Conservation (phyloP, 2,113 vertebrate species). For the Otolemur garnettii region DNA sequence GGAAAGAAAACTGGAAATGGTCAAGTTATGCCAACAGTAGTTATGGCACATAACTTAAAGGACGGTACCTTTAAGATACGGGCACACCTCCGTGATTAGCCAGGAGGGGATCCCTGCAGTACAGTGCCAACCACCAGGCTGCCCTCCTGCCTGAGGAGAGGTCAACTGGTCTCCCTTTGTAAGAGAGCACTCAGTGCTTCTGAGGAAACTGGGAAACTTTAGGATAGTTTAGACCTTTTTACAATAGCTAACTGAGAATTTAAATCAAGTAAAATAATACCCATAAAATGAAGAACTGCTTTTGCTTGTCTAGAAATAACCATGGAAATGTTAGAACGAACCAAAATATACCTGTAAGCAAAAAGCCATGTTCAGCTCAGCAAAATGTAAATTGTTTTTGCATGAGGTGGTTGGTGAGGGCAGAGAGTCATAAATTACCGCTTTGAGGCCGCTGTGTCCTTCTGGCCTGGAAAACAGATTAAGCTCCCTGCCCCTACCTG, state of each 20-base stretch:
- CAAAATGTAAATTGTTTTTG: not conserved
- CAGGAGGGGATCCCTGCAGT: not conserved
- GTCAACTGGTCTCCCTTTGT: not conserved
- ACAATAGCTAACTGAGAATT: not conserved
- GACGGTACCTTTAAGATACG: accelerated
- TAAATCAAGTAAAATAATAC: not conserved
- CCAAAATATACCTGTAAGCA: not conserved
- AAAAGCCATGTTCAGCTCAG: not conserved
- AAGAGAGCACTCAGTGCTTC: not conserved
- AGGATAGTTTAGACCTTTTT: not conserved
- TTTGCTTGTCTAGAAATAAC: not conserved
- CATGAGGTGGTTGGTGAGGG: not conserved
- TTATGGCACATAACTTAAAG: too few species aligned
- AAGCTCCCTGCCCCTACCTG: too few species aligned
- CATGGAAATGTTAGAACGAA: not conserved
- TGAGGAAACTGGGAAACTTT: not conserved
- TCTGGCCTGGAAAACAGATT: not conserved
- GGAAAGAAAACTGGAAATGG: not conserved
- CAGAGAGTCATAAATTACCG: not conserved
- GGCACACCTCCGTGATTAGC: not conserved
- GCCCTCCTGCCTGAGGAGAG: not conserved
- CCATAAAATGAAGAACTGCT: not conserved
- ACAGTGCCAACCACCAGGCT: accelerated
- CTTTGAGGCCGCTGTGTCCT: not conserved
- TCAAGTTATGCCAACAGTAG: not conserved